These are phyloP conservation scores for Palythoa heliodiscus DNA, from an alignment of 92 coral and sea anemone species.

Conservation along the genomic window DNA sequence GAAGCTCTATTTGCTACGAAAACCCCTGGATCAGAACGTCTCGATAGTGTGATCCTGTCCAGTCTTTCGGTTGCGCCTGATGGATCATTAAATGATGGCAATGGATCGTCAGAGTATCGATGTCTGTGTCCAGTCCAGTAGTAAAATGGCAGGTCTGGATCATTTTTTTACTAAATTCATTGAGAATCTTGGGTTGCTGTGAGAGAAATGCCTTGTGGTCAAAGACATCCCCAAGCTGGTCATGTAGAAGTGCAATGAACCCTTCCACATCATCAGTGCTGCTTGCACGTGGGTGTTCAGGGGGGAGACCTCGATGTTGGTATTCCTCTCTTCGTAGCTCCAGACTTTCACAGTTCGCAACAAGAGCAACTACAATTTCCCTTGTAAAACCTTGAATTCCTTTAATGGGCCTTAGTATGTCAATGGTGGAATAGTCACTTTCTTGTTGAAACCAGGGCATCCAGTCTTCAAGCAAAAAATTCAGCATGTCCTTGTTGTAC, in stretches of 20 bases:
- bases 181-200: slow-evolving; percentile 37
- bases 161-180: slow-evolving; percentile 41
- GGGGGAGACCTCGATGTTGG: slow-evolving; percentile 49
- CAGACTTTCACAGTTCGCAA: slow-evolving; percentile 46
- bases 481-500: background rate
- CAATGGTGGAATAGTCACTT: slow-evolving; percentile 32
- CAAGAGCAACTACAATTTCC: slow-evolving; percentile 38
- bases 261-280: slow-evolving; percentile 55
- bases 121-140: slow-evolving; percentile 50
- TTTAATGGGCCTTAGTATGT: slow-evolving; percentile 30
- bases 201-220: slow-evolving; percentile 43
- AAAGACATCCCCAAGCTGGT: slow-evolving; percentile 42
- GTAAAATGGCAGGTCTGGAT: slow-evolving; percentile 47
- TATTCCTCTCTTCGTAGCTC: slow-evolving; percentile 48
- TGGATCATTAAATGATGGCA: slow-evolving; percentile 49
- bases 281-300: slow-evolving; percentile 63
- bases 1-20: slow-evolving; percentile 50
- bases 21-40: slow-evolving; percentile 47
- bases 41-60: slow-evolving; percentile 19
- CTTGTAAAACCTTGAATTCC: slow-evolving; percentile 39
- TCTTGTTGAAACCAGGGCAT: slow-evolving; percentile 43
- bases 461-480: slow-evolving; percentile 36
- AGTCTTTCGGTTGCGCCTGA: slow-evolving; percentile 40
- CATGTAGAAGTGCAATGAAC: slow-evolving; percentile 36
- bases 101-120: background rate